Base-by-base conservation (phyloP, 2,113 vertebrate species). In the Edolisoma coerulescens region DNA sequence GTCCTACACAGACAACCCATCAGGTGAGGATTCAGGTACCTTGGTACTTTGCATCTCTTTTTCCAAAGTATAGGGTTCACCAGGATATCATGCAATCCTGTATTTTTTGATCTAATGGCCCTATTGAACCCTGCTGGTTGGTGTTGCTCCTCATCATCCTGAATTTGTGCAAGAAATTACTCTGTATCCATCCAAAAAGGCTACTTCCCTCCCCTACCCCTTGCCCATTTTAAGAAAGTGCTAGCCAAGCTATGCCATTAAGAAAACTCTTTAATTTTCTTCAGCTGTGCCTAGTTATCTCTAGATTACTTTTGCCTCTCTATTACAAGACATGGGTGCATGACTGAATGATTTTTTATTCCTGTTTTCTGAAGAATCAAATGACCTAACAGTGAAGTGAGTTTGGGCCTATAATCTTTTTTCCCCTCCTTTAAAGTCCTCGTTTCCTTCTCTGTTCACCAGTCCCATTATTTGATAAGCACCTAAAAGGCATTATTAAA, bases 181-280 rank as follows among this genome's bases (percentile, higher is more conserved):
- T 67, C 11, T 44, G 9, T 49, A 50, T 50, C 19, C 1, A 73
- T 68, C 14, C 11, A 65, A 64, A 88, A 74, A 45, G 1, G 0
- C 5, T 59, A 7, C 12, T 73, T 64, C 3, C 1, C 1, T 23
- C 11, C 13, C 23, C 12, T 1, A 0, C 4, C 19, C 6, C 2
- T 4, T 5, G 4, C 3, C 37, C 52, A 33, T 30, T 76, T 77
- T 44, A 21, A 76, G 49, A 28, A 89, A 47, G 6, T 37, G 7
- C 7, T 81, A 33, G 7, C 6, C 39, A 64, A 68, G 4, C 3
- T 37, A 35, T 35, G 12, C 3, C 8, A 37, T 27, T 71, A 68
- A 28, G 16, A 45, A 65, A 70, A 71, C 3, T 4, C 6, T 32
- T 67, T 26, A 3, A 20, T 59, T 54, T 70, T 82, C 42, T 91